Evolutionary conservation across 2,888 invertebrate species (phyloP).

Genomic region (Merodon equestris): DNA sequence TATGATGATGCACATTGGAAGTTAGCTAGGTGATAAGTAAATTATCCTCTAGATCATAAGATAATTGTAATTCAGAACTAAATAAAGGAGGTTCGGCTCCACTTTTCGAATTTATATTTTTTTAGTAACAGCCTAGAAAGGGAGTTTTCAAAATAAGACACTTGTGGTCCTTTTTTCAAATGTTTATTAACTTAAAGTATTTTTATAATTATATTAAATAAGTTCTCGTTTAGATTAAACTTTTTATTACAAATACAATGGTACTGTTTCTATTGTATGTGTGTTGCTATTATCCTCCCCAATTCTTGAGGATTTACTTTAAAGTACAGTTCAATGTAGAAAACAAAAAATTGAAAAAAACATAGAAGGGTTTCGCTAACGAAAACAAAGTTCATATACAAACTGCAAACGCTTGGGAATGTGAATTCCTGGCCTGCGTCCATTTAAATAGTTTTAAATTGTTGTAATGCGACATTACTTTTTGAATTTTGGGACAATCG

Average conservation of each 20-base stretch:
- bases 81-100: too few species aligned
- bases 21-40: too few species aligned
- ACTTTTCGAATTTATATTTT: too few species aligned
- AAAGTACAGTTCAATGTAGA: conserved; percentile 21
- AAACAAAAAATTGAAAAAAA: conserved; percentile 6
- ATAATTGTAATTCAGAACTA: too few species aligned
- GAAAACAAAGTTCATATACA: conserved; percentile 53
- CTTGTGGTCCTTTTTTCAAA: conserved; percentile 1
- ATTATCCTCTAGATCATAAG: too few species aligned
- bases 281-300: conserved; percentile 16
- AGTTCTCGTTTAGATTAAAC: conserved; percentile 58
- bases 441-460: conserved; percentile 17
- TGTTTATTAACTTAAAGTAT: conserved; percentile 54
- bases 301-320: conserved; percentile 36
- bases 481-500: conserved; percentile 23
- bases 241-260: conserved; percentile 64
- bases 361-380: conserved; percentile 7
- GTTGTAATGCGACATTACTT: conserved; percentile 19
- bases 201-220: conserved; percentile 64
- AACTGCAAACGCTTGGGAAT: conserved; percentile 42
- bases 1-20: too few species aligned
- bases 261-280: conserved; percentile 45
- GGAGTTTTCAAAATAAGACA: conserved; percentile 16
- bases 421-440: conserved; percentile 28
- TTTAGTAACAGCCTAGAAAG: too few species aligned